These are phyloP conservation scores for Macquaria ambigua DNA, from an alignment of 2,113 vertebrate species.

Conservation along the genomic window DNA sequence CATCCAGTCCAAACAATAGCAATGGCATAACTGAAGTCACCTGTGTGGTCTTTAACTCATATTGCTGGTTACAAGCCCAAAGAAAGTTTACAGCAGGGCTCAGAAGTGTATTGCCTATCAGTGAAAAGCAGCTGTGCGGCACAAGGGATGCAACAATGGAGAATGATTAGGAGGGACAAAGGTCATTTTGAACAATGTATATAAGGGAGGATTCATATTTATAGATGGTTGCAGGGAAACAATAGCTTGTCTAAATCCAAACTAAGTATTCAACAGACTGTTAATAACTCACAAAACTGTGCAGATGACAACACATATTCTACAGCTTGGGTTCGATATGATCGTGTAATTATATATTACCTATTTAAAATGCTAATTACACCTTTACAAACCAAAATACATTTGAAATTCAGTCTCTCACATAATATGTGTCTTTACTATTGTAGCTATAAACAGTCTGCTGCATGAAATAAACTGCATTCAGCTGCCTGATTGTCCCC, in stretches of 20 bases:
- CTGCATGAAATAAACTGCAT: not conserved
- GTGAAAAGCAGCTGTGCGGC: constrained; percentile 17
- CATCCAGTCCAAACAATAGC: constrained; percentile 30
- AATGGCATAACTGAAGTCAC: constrained; percentile 17
- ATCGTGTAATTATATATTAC: not conserved
- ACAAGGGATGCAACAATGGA: not conserved
- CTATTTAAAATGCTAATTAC: not conserved
- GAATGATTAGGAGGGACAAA: not conserved
- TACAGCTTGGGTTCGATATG: not conserved
- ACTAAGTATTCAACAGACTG: not conserved
- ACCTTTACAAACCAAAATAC: not conserved
- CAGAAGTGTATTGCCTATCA: not conserved
- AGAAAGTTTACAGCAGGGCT: not conserved
- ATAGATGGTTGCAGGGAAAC: not conserved
- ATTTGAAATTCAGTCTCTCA: not conserved
- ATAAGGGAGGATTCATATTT: not conserved
- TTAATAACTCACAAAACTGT: constrained; percentile 1
- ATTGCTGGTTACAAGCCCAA: not conserved
- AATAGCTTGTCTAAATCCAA: not conserved
- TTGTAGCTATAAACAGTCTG: not conserved
- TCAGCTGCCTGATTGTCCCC: not conserved
- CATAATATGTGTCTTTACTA: not conserved
- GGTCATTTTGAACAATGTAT: not conserved
- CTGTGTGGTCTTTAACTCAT: constrained; percentile 3
- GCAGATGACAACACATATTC: not conserved